Conservation (phyloP, 2,113 vertebrate genomes). For the Urocolius indicus region DNA sequence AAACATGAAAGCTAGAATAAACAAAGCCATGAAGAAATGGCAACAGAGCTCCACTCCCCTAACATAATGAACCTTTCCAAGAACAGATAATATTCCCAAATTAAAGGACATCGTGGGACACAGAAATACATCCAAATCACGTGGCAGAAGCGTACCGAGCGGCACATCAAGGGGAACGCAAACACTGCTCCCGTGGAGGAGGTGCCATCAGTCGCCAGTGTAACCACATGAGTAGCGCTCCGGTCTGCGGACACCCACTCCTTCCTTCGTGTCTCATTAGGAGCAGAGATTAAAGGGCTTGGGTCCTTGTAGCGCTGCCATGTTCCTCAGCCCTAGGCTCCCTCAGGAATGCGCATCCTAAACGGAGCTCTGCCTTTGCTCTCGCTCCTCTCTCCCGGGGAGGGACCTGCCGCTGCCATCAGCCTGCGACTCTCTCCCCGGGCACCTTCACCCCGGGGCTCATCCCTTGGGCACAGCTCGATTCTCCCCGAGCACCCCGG, state of each 20-base stretch:
- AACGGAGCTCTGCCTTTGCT: accelerated
- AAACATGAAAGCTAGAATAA: conserved; percentile 4
- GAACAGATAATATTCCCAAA: background rate
- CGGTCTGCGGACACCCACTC: background rate
- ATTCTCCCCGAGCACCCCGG: no score
- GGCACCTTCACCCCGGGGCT: background rate
- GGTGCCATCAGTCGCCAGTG: background rate
- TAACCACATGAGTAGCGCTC: background rate
- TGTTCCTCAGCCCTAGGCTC: background rate
- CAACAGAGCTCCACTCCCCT: background rate
- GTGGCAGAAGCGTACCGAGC: background rate
- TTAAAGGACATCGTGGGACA: background rate
- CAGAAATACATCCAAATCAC: background rate
- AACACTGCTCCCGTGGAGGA: background rate
- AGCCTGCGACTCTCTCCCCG: background rate
- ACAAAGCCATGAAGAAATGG: background rate
- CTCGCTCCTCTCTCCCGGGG: background rate
- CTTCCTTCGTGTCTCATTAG: accelerated
- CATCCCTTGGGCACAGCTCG: background rate
- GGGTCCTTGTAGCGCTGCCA: background rate
- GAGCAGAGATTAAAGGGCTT: background rate
- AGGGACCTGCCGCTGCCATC: background rate
- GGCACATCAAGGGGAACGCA: background rate
- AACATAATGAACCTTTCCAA: conserved; percentile 2
- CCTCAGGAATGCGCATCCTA: background rate